Conservation (phyloP, 1,140 invertebrate genomes). For the Brachionus sp. region DNA sequence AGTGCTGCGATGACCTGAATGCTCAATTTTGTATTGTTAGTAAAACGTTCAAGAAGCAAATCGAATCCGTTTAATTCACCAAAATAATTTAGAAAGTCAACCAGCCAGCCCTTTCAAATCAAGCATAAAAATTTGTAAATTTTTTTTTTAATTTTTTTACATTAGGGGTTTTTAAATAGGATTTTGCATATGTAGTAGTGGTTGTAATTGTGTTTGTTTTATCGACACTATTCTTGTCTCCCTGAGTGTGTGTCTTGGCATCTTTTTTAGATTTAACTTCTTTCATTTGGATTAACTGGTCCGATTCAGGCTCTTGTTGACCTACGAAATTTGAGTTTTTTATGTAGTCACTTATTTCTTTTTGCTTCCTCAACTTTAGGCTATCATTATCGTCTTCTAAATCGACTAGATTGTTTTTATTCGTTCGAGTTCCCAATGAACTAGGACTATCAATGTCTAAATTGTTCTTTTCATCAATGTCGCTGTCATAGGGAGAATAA, state of each 20-base stretch:
- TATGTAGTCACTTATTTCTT: slow-evolving; percentile 22
- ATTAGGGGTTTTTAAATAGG: slow-evolving; percentile 59
- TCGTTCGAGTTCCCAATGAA: background rate
- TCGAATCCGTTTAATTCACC: slow-evolving; percentile 82
- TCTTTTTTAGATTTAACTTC: background rate
- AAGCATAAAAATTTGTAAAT: background rate
- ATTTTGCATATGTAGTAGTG: slow-evolving; percentile 8
- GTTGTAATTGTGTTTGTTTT: background rate
- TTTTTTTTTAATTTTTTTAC: slow-evolving; percentile 49
- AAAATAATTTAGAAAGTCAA: slow-evolving; percentile 91
- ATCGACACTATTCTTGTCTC: background rate
- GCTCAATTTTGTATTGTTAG: slow-evolving; percentile 66
- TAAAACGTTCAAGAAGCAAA: slow-evolving; percentile 77
- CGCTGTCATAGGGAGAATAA: slow-evolving; percentile 3
- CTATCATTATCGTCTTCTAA: background rate
- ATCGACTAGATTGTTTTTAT: background rate
- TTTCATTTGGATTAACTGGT: background rate
- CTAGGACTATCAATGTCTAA: background rate
- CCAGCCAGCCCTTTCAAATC: slow-evolving; percentile 76
- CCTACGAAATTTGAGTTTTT: background rate
- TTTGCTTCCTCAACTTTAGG: background rate
- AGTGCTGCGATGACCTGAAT: slow-evolving; percentile 77
- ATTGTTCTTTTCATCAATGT: slow-evolving; percentile 11
- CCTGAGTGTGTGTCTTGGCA: background rate
- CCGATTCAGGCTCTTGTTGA: background rate